Base-by-base conservation (phyloP, 1,140 invertebrate species). In the Delia radicum region DNA sequence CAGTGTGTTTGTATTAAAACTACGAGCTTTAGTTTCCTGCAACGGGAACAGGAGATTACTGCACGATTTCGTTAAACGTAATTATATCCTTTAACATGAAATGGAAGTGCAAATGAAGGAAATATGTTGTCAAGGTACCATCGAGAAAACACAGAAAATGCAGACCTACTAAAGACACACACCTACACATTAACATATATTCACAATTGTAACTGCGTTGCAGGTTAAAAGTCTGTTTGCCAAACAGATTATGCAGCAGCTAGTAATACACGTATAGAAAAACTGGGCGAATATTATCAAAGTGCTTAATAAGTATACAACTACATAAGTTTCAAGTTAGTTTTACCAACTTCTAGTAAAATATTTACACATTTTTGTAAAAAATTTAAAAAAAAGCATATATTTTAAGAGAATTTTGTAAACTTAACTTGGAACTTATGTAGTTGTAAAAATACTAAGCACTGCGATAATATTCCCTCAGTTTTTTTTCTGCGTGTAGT, bases 11-110 rank as follows among this genome's bases (percentile, higher is more conserved):
- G 65, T 13, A 37, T 29, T 8, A 31, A 31, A 8, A 4, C 27
- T 67, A 67, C n/a, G 18, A 15, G 29, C 13, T 69, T 69, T 69
- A 37, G 65, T 69, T 69, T 69, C 65, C 65, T 69, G 65, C 65
- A 69, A 69, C 65, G 65, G 65, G 65, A 69, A 69, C 65, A 37
- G 65, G 65, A 69, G 65, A 69, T 69, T 69, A 69, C 65, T 69
- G 65, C 29, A 69, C 65, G 65, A 69, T 69, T 69, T 69, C 65
- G 65, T 69, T 69, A 69, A 69, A 33, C 29, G 65, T 69, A 69
- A 69, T 69, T 69, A 69, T 69, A 69, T 69, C 65, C 65, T 69
- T 24, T 69, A 33, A 37, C 29, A 37, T 69, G 65, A 33, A 37
- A 69, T 69, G 65, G 65, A 69, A 69, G 29, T 69, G 65, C 65